These are phyloP conservation scores for Campoletis sonorensis DNA, from an alignment of 1,140 invertebrate genomes.

Conservation along the genomic window DNA sequence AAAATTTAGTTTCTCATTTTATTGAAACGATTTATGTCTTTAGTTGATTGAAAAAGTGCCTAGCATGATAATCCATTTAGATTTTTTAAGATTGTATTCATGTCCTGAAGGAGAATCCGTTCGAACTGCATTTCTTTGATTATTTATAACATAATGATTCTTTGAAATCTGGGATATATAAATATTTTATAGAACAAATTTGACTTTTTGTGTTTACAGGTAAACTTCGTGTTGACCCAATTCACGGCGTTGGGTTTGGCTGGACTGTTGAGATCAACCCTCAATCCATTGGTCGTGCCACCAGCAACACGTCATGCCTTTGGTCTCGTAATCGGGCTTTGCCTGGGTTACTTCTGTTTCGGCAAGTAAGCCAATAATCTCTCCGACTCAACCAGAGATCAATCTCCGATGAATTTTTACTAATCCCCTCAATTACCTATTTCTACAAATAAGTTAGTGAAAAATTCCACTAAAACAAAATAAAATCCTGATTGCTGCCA, in stretches of 20 bases:
- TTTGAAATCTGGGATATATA: no score
- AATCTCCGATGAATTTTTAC: conserved; percentile 20
- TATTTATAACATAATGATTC: no score
- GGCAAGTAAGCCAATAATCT: conserved; percentile 82
- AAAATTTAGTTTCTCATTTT: background rate
- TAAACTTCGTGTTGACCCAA: conserved; percentile 91
- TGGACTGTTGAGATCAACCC: conserved; percentile 83
- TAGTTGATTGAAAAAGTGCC: no score
- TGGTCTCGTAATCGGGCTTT: conserved; percentile 85
- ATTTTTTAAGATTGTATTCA: no score
- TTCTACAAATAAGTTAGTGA: no score
- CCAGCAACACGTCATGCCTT: conserved; percentile 84
- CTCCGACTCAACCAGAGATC: conserved; percentile 18
- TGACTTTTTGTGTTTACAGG: conserved; percentile 77
- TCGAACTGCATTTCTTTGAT: no score
- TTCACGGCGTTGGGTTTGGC: conserved; percentile 85
- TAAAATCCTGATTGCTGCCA: no score
- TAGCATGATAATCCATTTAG: conserved; percentile 9
- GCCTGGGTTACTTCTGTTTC: conserved; percentile 92
- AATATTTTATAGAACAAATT: background rate
- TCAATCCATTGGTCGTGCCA: conserved; percentile 81
- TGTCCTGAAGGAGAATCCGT: background rate
- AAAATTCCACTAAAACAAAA: no score
- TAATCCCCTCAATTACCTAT: no score
- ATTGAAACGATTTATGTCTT: background rate